Base-by-base conservation (phyloP, 2,797 vertebrate species). In the Petrocephalus sullivani region DNA sequence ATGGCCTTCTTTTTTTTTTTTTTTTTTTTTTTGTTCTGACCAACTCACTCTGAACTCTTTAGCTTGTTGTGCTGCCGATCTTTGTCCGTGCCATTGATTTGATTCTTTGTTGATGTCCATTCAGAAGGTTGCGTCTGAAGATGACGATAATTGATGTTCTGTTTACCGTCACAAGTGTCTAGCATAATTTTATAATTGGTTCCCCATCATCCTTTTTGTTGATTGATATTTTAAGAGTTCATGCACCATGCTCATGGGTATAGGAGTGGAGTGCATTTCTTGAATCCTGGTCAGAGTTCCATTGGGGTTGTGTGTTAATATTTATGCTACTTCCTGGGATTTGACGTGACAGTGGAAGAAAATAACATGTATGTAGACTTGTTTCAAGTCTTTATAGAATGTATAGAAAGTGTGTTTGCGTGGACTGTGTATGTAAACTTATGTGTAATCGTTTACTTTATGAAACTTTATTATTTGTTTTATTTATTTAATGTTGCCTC, bases 51-150 rank as follows among this genome's bases (percentile, higher is more conserved):
- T 90, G 90, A 89, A 89, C 92, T 90, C 92, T 95, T 95, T 91
- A 92, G 91, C 87, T 71, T 90, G 93, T 94, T 94, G 93, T 94
- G 90, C 89, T 91, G 89, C 89, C 90, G 91, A 89, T 92, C 92
- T 92, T 92, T 91, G 90, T 93, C 93, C 93, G 92, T 95, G 93
- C 94, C 91, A 94, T 95, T 94, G 93, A 92, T 91, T 60, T 14
- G 92, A 90, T 92, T 91, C 93, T 94, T 93, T 95, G 92, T 94
- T 92, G 91, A 92, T 93, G 90, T 88, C 90, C 87, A 91, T 90
- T 89, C 41, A 71, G 88, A 88, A 87, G n/a, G 3, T 84, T 86
- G 41, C 88, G 91, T 92, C 86, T 89, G 33, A 58, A 54, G 14
- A 19, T 85, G 33, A 8, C 5, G 2, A 53, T 86, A 37, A 37